Conservation (phyloP, 2,888 invertebrate genomes). For the Panopea generosa region DNA sequence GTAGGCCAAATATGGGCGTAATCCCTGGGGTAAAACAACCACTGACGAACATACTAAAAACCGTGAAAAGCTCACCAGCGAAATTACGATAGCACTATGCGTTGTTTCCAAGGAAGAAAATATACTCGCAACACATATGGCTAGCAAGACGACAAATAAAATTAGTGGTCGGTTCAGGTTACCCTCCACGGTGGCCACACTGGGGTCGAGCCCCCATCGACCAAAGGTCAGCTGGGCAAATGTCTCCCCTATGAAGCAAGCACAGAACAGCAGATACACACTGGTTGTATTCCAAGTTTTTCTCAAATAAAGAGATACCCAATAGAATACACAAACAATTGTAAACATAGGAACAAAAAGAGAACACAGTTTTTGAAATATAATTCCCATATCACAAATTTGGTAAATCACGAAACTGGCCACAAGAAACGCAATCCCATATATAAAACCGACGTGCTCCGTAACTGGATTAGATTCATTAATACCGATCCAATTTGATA, state of each 20-base stretch:
- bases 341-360: slow-evolving; percentile 83
- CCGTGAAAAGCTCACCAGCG: slow-evolving; percentile 80
- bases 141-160: slow-evolving; percentile 78
- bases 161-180: slow-evolving; percentile 77
- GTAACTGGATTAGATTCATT: slow-evolving; percentile 67
- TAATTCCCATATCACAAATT: slow-evolving; percentile 79
- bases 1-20: slow-evolving; percentile 82
- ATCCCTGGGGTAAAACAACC: slow-evolving; percentile 76
- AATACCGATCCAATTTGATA: slow-evolving; percentile 80
- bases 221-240: slow-evolving; percentile 77
- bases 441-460: slow-evolving; percentile 77
- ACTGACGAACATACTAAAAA: slow-evolving; percentile 82
- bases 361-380: slow-evolving; percentile 81
- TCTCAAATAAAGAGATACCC: slow-evolving; percentile 82
- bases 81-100: slow-evolving; percentile 80
- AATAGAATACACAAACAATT: slow-evolving; percentile 82
- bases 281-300: slow-evolving; percentile 84
- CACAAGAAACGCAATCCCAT: slow-evolving; percentile 72
- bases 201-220: slow-evolving; percentile 38
- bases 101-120: slow-evolving; percentile 82
- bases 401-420: slow-evolving; percentile 75
- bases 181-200: slow-evolving; percentile 1
- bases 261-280: slow-evolving; percentile 83
- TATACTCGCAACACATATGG: slow-evolving; percentile 79
- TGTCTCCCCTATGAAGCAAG: slow-evolving; percentile 83